A percentile compares a stretch with the other conserved stretches of the same genome.
phyloP scores from a whole-genome alignment of 1,140 invertebrate genomes.

The Drosophila quadrilineata region DNA sequence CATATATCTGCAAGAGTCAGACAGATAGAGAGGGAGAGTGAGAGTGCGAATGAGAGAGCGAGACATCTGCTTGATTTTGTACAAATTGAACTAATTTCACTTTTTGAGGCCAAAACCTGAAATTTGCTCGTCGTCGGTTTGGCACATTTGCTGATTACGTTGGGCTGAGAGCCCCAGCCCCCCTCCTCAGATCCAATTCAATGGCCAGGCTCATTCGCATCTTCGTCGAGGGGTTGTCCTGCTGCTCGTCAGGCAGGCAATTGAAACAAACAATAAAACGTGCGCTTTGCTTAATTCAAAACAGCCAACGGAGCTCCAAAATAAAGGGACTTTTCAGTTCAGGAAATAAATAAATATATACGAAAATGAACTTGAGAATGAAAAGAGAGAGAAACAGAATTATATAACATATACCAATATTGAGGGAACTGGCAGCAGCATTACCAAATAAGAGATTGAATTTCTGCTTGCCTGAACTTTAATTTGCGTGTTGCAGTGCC shows the following conservation, averaged over 20 bases:
- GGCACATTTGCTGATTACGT: conserved; percentile 77
- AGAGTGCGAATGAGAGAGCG: conserved; percentile 5
- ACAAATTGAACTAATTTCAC: conserved; percentile 76
- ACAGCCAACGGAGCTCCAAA: conserved; percentile 43
- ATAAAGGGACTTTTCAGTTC: conserved; percentile 56
- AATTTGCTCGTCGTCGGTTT: conserved; percentile 33
- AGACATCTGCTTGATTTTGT: conserved; percentile 72
- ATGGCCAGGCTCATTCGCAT: neutral
- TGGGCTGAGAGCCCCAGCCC: too few relatives aligned
- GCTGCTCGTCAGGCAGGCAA: conserved; percentile 65
- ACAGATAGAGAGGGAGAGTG: neutral
- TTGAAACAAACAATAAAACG: conserved; percentile 79
- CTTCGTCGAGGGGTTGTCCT: conserved; percentile 3
- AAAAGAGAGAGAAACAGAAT: too few relatives aligned
- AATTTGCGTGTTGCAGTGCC: conserved; percentile 68
- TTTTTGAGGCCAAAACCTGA: conserved; percentile 46
- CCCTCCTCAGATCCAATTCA: too few relatives aligned
- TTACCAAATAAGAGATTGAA: conserved; percentile 74
- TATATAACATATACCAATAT: too few relatives aligned
- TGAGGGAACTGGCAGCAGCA: too few relatives aligned
- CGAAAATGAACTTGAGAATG: conserved; percentile 3
- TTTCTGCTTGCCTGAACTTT: conserved; percentile 78
- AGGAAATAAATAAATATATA: conserved; percentile 19
- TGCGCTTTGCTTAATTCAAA: conserved; percentile 76
- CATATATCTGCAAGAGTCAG: too few relatives aligned